These are phyloP conservation scores for Oriolus oriolus DNA, from an alignment of 2,113 vertebrate genomes.

Conservation along the genomic window DNA sequence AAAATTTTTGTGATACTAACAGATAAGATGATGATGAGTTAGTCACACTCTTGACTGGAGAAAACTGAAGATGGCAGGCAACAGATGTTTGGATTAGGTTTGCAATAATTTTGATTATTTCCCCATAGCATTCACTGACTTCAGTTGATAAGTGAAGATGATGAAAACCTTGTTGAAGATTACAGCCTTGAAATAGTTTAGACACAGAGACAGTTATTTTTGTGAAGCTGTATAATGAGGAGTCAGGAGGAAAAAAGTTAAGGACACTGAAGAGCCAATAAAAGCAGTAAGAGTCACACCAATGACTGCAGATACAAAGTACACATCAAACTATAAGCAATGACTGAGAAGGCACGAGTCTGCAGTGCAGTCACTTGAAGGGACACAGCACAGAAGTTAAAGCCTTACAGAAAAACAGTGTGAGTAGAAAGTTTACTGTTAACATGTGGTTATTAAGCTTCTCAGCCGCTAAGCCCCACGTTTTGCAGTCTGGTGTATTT, in stretches of 20 bases:
- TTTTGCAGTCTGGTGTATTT: background rate
- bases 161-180: conserved; percentile 3
- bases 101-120: conserved; percentile 36
- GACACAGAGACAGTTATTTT: conserved; percentile 5
- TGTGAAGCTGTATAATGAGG: background rate
- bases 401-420: background rate
- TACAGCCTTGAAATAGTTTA: conserved; percentile 19
- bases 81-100: conserved; percentile 41
- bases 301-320: background rate
- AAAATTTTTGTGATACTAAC: background rate
- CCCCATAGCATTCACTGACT: background rate
- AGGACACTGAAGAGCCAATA: background rate
- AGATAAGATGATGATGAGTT: conserved; percentile 17
- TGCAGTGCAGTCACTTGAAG: background rate
- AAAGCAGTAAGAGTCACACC: background rate
- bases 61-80: conserved; percentile 37
- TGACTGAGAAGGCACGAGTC: background rate
- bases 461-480: background rate
- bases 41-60: conserved; percentile 5
- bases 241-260: background rate
- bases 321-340: background rate
- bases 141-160: background rate
- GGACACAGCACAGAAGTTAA: background rate
- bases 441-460: background rate
- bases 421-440: background rate